Percentiles rank a stretch among this genome's conserved stretches.
Conservation (phyloP, 2,888 invertebrate genomes). For the Drosophila anceps region DNA sequence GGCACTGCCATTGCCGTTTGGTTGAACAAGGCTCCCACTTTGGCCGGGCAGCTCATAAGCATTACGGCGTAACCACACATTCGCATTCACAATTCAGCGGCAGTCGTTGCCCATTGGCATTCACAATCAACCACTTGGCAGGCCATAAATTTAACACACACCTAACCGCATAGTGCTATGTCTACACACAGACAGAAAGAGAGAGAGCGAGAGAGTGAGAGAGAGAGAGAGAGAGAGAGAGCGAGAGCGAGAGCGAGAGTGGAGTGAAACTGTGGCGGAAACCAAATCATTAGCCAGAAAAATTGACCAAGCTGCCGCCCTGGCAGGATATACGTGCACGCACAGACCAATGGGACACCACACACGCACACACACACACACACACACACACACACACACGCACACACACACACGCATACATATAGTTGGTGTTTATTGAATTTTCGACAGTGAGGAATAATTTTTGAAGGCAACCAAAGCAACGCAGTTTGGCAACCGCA, state of each 20-base stretch:
- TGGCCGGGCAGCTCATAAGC: constrained; percentile 19
- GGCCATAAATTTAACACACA: constrained; percentile 76
- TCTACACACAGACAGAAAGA: constrained; percentile 20
- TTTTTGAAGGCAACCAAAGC: constrained; percentile 51
- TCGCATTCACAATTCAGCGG: constrained; percentile 58
- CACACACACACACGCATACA: background rate
- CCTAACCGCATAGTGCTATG: constrained; percentile 52
- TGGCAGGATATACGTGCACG: constrained; percentile 38
- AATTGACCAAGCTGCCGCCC: constrained; percentile 62
- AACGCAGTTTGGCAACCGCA: constrained; percentile 70
- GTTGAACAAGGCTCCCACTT: background rate
- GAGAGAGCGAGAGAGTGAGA: background rate
- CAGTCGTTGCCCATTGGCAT: constrained; percentile 60
- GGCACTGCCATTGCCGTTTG: constrained; percentile 10
- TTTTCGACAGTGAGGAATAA: constrained; percentile 58
- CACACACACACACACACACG: constrained; percentile 4
- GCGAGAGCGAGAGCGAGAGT: background rate
- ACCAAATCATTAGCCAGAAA: constrained; percentile 78
- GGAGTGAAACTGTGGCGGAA: constrained; percentile 40
- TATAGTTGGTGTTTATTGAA: constrained; percentile 55
- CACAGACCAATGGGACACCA: constrained; percentile 14
- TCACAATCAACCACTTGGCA: constrained; percentile 78
- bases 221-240: constrained; percentile 4
- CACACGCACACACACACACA: constrained; percentile 7
- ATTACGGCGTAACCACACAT: constrained; percentile 22